These are phyloP conservation scores for Cylindroiulus punctatus DNA, from an alignment of 2,888 invertebrate genomes.

Conservation along the genomic window DNA sequence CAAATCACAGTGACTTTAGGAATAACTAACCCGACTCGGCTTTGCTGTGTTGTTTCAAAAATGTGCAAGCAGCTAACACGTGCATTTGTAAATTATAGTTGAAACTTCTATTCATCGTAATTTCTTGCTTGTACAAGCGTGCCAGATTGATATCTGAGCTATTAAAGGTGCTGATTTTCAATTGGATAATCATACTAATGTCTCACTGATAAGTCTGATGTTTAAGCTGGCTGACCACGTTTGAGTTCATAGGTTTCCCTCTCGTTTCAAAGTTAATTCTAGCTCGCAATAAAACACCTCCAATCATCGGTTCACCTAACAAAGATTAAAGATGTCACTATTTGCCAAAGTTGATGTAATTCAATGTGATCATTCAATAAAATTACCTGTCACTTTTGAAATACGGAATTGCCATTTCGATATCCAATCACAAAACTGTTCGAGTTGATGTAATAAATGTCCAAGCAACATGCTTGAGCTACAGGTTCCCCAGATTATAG, in stretches of 20 bases:
- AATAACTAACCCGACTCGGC: background rate
- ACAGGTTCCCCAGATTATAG: too few relatives aligned
- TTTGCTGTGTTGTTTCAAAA: background rate
- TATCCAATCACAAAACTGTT: too few relatives aligned
- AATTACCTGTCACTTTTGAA: background rate
- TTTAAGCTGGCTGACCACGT: background rate
- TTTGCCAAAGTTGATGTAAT: background rate
- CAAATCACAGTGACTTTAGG: background rate
- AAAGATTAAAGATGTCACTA: background rate
- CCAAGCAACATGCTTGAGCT: too few relatives aligned
- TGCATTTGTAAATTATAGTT: background rate
- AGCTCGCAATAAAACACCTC: background rate
- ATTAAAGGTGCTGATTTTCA: background rate
- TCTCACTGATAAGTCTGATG: too few relatives aligned
- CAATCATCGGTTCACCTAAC: background rate
- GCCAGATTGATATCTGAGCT: background rate
- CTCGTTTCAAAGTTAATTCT: background rate
- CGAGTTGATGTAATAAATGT: too few relatives aligned
- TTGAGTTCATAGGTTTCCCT: background rate
- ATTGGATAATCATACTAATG: background rate
- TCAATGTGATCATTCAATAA: background rate
- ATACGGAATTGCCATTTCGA: too few relatives aligned
- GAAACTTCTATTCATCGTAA: background rate
- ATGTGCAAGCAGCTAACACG: background rate
- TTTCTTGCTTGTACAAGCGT: background rate